Evolutionary conservation across 2,113 vertebrate genomes (phyloP).

Genomic region (Phrynosoma blainvillii): DNA sequence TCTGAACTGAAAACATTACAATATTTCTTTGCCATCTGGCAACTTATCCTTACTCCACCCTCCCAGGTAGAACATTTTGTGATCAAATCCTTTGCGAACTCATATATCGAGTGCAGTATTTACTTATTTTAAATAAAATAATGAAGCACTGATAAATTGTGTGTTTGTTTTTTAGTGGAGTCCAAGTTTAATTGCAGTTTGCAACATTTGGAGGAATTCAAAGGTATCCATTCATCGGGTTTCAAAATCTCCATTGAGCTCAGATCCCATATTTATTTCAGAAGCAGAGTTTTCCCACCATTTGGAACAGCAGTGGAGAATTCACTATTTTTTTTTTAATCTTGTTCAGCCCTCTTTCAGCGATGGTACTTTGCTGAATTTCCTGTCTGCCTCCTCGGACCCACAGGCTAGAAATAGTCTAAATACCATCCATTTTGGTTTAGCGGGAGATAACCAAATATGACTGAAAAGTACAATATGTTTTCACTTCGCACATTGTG

Average conservation of each 20-base stretch:
- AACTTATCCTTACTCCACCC: background rate
- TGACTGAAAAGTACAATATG: background rate
- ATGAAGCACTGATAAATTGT: slow-evolving; percentile 21
- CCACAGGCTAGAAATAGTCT: background rate
- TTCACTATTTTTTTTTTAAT: background rate
- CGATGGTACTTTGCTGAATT: slow-evolving; percentile 18
- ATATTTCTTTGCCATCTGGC: background rate
- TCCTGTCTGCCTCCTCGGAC: slow-evolving; percentile 12
- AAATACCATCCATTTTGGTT: background rate
- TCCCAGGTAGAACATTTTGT: background rate
- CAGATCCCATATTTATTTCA: slow-evolving; percentile 30
- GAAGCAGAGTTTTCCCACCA: background rate
- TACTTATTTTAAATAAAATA: background rate
- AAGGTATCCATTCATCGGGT: slow-evolving; percentile 6
- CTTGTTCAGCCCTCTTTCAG: background rate
- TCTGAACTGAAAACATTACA: slow-evolving; percentile 12
- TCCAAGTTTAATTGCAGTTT: background rate
- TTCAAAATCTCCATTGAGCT: slow-evolving; percentile 36
- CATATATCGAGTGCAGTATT: background rate
- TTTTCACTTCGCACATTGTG: background rate
- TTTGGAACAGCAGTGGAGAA: background rate
- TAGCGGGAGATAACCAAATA: background rate
- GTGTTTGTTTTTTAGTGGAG: background rate
- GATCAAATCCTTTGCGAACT: slow-evolving; percentile 29
- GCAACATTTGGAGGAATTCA: slow-evolving; percentile 10